Percentiles rank a stretch among this genome's conserved stretches.
These are phyloP conservation scores for Ia io DNA, from an alignment of 2,113 vertebrate genomes.

Conservation along the genomic window DNA sequence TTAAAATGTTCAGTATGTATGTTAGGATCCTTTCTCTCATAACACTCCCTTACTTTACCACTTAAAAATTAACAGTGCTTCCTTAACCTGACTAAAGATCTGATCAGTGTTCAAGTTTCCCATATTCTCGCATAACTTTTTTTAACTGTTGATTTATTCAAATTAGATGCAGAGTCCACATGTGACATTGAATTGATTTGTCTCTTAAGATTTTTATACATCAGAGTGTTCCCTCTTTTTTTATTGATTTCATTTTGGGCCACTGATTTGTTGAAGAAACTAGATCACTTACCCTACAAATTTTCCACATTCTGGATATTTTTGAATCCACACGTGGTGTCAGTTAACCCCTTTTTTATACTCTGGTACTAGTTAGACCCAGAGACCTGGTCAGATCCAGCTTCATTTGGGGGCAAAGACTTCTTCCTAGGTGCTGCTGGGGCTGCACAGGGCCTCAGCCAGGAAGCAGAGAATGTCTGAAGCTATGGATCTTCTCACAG, in stretches of 20 bases:
- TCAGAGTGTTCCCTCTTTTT: neutral
- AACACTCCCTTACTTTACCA: neutral
- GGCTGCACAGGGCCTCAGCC: rapidly evolving
- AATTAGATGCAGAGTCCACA: neutral
- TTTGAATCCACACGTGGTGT: neutral
- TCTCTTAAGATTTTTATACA: neutral
- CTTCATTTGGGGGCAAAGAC: neutral
- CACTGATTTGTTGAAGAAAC: neutral
- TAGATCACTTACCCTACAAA: neutral
- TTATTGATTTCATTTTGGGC: neutral
- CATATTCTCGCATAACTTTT: neutral
- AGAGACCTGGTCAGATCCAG: neutral
- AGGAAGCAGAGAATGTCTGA: neutral
- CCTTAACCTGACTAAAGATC: neutral
- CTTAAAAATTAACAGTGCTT: neutral
- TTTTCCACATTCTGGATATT: neutral
- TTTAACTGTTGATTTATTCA: neutral
- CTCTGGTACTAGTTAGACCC: neutral
- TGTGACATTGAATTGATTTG: neutral
- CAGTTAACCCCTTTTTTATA: neutral
- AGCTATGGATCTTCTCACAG: neutral
- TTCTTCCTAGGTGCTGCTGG: neutral
- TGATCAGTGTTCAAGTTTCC: neutral
- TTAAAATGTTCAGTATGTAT: neutral
- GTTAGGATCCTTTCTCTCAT: neutral